phyloP scores from a whole-genome alignment of 2,113 vertebrate genomes.

The Gymnobelideus leadbeateri region DNA sequence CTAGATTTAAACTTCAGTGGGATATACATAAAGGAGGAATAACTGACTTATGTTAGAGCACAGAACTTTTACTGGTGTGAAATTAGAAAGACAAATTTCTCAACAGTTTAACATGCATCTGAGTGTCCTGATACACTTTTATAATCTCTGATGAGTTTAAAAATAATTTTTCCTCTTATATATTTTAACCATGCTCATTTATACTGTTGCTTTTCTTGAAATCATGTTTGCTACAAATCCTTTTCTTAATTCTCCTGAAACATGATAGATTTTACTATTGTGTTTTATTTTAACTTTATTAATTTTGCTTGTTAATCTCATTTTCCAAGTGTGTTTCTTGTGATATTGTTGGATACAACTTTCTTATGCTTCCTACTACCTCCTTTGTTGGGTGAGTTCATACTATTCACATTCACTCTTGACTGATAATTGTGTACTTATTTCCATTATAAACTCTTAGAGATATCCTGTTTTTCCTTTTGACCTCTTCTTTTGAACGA shows the following conservation, averaged over 20 bases:
- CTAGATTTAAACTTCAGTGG: background rate
- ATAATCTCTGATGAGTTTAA: background rate
- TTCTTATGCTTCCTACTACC: background rate
- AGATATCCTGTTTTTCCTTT: background rate
- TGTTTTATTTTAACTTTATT: background rate
- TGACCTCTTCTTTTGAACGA: background rate
- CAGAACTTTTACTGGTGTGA: background rate
- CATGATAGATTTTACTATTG: background rate
- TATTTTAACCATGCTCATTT: background rate
- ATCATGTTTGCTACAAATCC: background rate
- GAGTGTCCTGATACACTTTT: background rate
- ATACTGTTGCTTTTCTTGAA: background rate
- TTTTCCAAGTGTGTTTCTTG: background rate
- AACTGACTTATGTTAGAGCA: background rate
- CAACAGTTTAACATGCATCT: background rate
- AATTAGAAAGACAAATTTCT: background rate
- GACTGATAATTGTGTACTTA: background rate
- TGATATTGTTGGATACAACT: background rate
- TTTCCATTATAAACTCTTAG: background rate
- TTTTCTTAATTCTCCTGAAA: background rate
- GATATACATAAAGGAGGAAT: background rate
- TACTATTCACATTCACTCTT: background rate
- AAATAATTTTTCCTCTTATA: background rate
- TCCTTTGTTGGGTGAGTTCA: background rate
- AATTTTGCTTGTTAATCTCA: background rate